phyloP scores from a whole-genome alignment of 2,113 vertebrate genomes.

The Myiagra hebetior region DNA sequence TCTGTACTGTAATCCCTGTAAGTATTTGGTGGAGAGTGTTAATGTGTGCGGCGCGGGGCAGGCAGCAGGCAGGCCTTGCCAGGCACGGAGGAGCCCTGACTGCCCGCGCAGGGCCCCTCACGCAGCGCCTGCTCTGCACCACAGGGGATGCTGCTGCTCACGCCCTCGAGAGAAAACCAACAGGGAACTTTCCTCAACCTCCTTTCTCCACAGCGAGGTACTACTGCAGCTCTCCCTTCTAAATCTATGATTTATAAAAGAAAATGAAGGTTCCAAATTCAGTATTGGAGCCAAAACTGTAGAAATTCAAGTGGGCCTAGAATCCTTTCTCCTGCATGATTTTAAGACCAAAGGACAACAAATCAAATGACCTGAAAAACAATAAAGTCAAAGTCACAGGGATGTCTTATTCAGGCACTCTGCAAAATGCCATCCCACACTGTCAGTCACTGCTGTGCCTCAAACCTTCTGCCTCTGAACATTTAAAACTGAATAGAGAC shows the following conservation, averaged over 20 bases:
- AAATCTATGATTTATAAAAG: not conserved
- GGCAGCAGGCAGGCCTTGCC: accelerated
- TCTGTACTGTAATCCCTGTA: accelerated
- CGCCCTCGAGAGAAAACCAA: not conserved
- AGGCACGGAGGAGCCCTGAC: accelerated
- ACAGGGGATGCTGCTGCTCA: accelerated
- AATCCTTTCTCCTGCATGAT: not conserved
- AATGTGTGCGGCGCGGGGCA: accelerated
- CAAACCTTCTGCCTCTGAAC: not conserved
- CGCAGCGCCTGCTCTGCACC: not conserved
- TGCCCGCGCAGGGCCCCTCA: not conserved
- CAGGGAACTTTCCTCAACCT: not conserved
- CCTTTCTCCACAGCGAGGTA: not conserved
- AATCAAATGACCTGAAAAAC: not conserved
- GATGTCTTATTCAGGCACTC: not conserved
- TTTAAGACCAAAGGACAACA: not conserved
- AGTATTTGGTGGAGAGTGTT: not conserved
- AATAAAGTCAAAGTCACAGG: not conserved
- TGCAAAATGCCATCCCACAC: not conserved
- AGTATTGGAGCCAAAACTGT: not conserved
- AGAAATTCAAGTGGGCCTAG: not conserved
- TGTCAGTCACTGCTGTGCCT: not conserved
- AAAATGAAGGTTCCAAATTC: not conserved
- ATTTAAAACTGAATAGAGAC: not conserved
- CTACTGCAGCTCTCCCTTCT: not conserved